phyloP scores from a whole-genome alignment of 2,888 invertebrate species.

The Coelogynopora nodosa region DNA sequence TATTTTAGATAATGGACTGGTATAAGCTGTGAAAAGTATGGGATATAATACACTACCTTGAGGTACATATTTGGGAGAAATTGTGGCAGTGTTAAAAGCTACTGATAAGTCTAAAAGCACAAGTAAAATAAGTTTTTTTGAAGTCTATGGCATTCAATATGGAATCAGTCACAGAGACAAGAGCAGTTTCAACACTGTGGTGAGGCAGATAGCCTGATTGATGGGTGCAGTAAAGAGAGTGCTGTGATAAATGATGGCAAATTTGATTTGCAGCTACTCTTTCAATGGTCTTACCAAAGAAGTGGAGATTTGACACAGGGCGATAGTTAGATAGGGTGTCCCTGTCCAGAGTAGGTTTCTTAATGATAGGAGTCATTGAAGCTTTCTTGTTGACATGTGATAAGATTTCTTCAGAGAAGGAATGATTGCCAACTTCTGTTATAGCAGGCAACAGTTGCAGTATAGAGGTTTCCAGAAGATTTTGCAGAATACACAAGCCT shows the following conservation, averaged over 20 bases:
- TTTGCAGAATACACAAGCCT: too few species aligned
- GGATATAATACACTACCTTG: not conserved
- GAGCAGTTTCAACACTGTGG: not conserved
- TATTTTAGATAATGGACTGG: not conserved
- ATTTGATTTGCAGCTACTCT: not conserved
- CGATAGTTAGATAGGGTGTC: too few species aligned
- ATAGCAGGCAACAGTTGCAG: too few species aligned
- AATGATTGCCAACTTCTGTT: too few species aligned
- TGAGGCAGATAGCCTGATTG: not conserved
- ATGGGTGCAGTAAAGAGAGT: not conserved
- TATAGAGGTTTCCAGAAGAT: too few species aligned
- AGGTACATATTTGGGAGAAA: not conserved
- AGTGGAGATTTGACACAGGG: too few species aligned
- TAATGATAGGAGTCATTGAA: too few species aligned
- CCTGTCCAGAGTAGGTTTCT: too few species aligned
- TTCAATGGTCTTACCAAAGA: too few species aligned
- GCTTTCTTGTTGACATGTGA: too few species aligned
- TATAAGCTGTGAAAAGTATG: not conserved
- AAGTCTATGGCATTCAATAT: not conserved
- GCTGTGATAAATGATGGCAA: not conserved
- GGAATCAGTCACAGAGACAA: not conserved
- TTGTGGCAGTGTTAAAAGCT: not conserved
- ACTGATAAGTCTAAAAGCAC: not conserved
- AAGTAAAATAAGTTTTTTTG: not conserved
- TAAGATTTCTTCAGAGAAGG: too few species aligned